A percentile compares a stretch with the other conserved stretches of the same genome.
These are phyloP conservation scores for Belgica antarctica DNA, from an alignment of 2,888 invertebrate species.

Conservation along the genomic window DNA sequence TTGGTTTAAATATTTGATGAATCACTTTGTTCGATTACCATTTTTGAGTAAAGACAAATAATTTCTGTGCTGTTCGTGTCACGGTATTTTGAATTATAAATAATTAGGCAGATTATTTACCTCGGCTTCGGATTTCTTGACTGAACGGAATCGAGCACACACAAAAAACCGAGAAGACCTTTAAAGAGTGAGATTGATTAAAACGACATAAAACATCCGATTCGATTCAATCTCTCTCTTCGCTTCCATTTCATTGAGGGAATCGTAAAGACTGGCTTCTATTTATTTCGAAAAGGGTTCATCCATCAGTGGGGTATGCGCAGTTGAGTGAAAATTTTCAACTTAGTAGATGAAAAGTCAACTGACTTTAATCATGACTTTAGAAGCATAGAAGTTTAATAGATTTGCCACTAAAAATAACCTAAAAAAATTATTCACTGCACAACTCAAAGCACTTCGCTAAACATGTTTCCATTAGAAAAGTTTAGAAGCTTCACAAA, in stretches of 20 bases:
- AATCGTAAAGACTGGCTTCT: background rate
- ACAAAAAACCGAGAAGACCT: no score
- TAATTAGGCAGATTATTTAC: conserved; percentile 14
- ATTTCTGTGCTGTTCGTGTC: background rate
- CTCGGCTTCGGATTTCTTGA: background rate
- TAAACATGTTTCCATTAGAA: no score
- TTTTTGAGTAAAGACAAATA: background rate
- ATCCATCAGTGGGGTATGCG: no score
- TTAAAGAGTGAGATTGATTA: background rate
- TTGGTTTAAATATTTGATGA: conserved; percentile 18
- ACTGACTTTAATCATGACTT: no score
- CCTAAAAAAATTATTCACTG: no score
- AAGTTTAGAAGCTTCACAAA: no score
- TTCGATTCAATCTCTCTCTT: background rate
- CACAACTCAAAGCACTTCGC: no score
- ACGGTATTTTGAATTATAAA: conserved; percentile 24
- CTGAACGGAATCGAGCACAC: background rate
- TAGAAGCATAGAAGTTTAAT: no score
- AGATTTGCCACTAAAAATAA: no score
- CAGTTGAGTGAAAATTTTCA: no score
- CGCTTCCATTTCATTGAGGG: background rate
- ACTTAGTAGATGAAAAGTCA: no score
- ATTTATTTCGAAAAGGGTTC: no score
- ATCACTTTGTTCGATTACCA: conserved; percentile 30
- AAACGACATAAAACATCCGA: background rate